Evolutionary conservation across 1,140 invertebrate species (phyloP), one percentile per base, ranked within the genome.

Genomic region (Cyclina sinensis): DNA sequence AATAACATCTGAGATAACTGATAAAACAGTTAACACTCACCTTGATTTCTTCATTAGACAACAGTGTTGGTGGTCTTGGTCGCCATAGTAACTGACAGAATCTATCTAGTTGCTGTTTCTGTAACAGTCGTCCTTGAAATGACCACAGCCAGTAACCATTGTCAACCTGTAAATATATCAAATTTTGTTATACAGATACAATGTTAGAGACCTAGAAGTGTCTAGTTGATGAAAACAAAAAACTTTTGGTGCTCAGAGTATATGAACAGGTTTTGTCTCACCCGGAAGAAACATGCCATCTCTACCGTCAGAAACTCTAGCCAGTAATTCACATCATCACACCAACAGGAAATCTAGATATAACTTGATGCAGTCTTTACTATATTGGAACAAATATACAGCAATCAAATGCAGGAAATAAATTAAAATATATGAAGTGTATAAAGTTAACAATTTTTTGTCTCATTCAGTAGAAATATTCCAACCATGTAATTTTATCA

Each of bases 111-210:
- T 98, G 98, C 37, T 98, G 97, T 91, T 98, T 96, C 89, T 97
- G 97, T 21, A 98, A 93, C 85, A 97, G 96, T 94, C 97, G 97
- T 16, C 98, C 94, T 94, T 99, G 99, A 97, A 99, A 99, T 32
- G 98, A 99, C 98, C 99, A 99, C 86, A 99, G 97, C 97, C 98
- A 99, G 95, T 99, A 99, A 7, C 98, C 97, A 92, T 99, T 99
- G 96, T 99, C 99, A 68, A 98, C 96, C 96, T 97, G 94, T 79
- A 92, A 91, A 88, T 21, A 51, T 4, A 39, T 5, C 43, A 43
- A 43, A 14, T 43, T 43, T 43, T 43, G 43, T 14, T 43, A 43
- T 7, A 7, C 5, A 43, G 4, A 43, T 43, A 7, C 43, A 43
- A 43, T 14, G 14, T 43, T n/a, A n/a, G n/a, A n/a, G n/a, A n/a